Evolutionary conservation across 2,113 vertebrate genomes (phyloP), one percentile per base, ranked within the genome.

Genomic region (Galeopterus variegatus): DNA sequence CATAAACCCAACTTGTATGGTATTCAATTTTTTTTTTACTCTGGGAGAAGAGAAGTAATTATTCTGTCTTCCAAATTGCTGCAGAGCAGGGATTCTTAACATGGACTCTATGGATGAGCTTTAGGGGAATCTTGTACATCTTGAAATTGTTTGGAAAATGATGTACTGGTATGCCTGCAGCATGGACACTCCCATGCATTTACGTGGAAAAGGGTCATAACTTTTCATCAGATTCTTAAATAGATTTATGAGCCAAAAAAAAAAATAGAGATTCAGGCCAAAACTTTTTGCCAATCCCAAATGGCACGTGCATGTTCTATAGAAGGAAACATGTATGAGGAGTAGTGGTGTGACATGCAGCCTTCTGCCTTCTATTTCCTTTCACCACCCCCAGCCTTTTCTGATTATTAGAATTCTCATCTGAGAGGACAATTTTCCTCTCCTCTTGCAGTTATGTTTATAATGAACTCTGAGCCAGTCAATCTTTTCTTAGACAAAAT

Each of bases 381-480:
- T 52, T 93, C 19, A 89, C 52, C 24, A 75, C 1, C 58, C 45
- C 24, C 36, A 60, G 4, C 33, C 21, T 75, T 96, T 31, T 86
- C 88, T 21, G 48, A 26, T 48, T 54, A 52, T 89, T 94, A 73
- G 96, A 87, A 87, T 95, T 98, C 69, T 96, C 62, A 80, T 96
- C 58, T 64, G 83, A 90, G 64, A 70, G 28, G 56, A 70, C 41
- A n/a, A 88, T 45, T 91, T n/a, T 73, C 36, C 76, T 95, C 36
- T 92, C 14, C 56, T 96, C 80, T 95, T 95, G 13, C 80, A 77
- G 19, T 92, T 97, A 86, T 19, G 52, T 85, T 95, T 81, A 19
- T 97, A 96, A 86, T 95, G 97, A 94, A 88, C 87, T 96, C 31
- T 70, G 85, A 86, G 84, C 58, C 95, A 56, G 77, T 97, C 69